Evolutionary conservation across 1,140 invertebrate species (phyloP), one percentile per base, ranked within the genome.

Genomic region (Conopomorpha cramerella): DNA sequence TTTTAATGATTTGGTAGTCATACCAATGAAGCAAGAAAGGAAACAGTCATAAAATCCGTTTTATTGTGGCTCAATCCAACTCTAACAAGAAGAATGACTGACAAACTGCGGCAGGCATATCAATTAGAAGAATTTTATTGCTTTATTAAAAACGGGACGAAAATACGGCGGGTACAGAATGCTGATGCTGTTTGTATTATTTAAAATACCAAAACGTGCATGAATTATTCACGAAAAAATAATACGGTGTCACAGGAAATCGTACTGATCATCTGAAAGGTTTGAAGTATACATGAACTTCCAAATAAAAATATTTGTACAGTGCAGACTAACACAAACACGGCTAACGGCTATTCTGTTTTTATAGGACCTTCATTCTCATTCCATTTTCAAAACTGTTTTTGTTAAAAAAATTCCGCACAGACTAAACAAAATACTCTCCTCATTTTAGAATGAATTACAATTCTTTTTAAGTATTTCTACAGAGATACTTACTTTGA

Each of bases 1-100:
- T n/a, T 59, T 65, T 70, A 67, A 74, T 70, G 65, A 71, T 62
- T 66, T 53, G 52, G 61, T 55, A 62, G 59, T 60, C 62, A 72
- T 70, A 53, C 62, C 49, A 67, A 72, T 54, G 42, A 63, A 64
- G 44, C 33, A 36, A 46, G 47, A 50, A 51, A 64, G 64, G 64
- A 68, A 63, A 65, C 53, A 43, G 56, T 50, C 51, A 59, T 68
- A 68, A 72, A 72, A 60, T 62, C 47, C 49, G 43, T 54, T 65
- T 65, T 71, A 64, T 65, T 58, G 50, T 42, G 45, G 42, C 41
- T 33, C 45, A 33, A 48, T 54, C 56, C 43, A 50, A 47, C 36
- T 46, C 34, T 44, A 46, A 50, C 45, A 41, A 49, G 43, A 36
- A 34, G 35, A 35, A 30, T 27, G 36, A 26, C 18, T 36, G 26